Evolutionary conservation across 2,888 invertebrate genomes (phyloP).

Genomic region (Lutraria lutraria): DNA sequence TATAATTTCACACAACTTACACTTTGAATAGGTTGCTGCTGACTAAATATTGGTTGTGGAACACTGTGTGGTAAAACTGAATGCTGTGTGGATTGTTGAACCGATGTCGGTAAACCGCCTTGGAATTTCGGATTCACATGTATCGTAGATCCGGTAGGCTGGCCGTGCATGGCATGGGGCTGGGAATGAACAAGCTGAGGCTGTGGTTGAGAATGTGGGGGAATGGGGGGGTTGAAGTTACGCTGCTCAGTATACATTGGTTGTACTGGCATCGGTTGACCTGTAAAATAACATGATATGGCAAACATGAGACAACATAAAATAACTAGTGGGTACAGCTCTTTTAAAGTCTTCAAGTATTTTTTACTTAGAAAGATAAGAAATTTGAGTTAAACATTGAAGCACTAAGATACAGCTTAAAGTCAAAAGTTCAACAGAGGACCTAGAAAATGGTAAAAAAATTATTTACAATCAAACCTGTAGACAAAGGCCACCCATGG

Average conservation of each 20-base stretch:
- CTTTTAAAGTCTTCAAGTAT: too few relatives aligned
- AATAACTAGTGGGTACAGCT: too few relatives aligned
- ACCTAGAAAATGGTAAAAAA: too few relatives aligned
- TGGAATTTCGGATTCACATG: constrained; percentile 64
- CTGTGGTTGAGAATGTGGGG: constrained; percentile 12
- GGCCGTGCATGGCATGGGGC: constrained; percentile 35
- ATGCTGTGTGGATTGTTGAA: not conserved
- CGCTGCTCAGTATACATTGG: constrained; percentile 1
- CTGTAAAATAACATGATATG: constrained; percentile 9
- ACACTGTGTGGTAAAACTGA: constrained; percentile 21
- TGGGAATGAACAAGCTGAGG: constrained; percentile 35
- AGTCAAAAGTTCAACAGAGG: too few relatives aligned
- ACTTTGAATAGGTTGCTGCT: constrained; percentile 34
- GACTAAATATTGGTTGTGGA: constrained; percentile 36
- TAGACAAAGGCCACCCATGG: too few relatives aligned
- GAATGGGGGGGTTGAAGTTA: not conserved
- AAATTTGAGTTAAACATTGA: too few relatives aligned
- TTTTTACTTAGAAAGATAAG: too few relatives aligned
- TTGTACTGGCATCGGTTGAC: not conserved
- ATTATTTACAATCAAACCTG: too few relatives aligned
- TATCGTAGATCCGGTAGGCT: constrained; percentile 35
- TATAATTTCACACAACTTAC: constrained; percentile 11
- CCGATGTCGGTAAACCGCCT: constrained; percentile 38
- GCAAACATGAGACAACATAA: not conserved
- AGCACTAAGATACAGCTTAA: too few relatives aligned